phyloP scores from a whole-genome alignment of 2,888 invertebrate species.

The Heliconius charithonia region DNA sequence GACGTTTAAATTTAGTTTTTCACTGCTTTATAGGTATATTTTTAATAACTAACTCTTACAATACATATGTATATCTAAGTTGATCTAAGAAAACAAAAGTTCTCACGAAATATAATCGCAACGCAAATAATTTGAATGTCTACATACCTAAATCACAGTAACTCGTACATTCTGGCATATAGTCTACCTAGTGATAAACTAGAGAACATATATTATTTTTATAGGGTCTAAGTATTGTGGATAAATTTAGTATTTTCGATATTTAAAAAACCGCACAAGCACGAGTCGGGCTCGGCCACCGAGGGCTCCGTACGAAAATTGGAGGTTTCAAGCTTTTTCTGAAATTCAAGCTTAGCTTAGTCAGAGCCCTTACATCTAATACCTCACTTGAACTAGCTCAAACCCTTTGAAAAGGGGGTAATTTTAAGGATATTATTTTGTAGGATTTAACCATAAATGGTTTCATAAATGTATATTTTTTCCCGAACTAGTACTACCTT shows the following conservation, averaged over 20 bases:
- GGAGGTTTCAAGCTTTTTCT: too few species aligned
- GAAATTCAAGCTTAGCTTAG: too few species aligned
- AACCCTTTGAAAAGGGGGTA: too few species aligned
- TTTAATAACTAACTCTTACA: neutral
- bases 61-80: neutral
- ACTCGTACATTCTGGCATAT: neutral
- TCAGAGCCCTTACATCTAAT: too few species aligned
- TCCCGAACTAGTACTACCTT: too few species aligned
- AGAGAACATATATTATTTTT: neutral
- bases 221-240: neutral
- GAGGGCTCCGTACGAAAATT: too few species aligned
- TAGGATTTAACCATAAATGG: too few species aligned
- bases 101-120: neutral
- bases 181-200: neutral
- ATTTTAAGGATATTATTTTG: too few species aligned
- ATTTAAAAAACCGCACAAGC: neutral
- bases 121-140: neutral
- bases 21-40: neutral
- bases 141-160: neutral
- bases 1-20: neutral
- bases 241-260: neutral
- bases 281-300: too few species aligned
- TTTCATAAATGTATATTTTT: too few species aligned
- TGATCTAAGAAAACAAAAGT: neutral
- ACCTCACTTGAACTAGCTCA: too few species aligned